Conservation (phyloP, 1,140 invertebrate species). For the Anoplophora glabripennis region DNA sequence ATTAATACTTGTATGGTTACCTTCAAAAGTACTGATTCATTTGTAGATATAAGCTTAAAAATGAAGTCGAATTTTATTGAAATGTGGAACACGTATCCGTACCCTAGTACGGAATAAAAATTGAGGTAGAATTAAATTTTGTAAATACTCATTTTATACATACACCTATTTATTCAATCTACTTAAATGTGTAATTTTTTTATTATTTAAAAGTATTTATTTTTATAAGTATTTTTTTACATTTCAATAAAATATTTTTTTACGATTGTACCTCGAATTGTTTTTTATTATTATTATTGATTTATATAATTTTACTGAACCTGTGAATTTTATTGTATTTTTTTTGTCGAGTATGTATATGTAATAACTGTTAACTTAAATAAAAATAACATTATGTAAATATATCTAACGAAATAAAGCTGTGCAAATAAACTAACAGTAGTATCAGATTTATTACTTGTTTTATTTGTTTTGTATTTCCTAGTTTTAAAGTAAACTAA, state of each 20-base stretch:
- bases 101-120: no score
- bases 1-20: slow-evolving; percentile 9
- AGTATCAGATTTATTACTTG: no score
- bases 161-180: no score
- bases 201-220: slow-evolving; percentile 13
- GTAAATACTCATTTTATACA: no score
- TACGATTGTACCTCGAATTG: slow-evolving; percentile 17
- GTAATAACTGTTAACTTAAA: slow-evolving; percentile 17
- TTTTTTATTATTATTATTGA: background rate
- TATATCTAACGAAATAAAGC: slow-evolving; percentile 22
- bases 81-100: slow-evolving; percentile 12
- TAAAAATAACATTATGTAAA: slow-evolving; percentile 12
- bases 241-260: slow-evolving; percentile 22
- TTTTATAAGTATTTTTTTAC: slow-evolving; percentile 18
- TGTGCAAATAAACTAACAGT: slow-evolving; percentile 11
- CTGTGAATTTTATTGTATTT: slow-evolving; percentile 7
- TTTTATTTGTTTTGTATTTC: no score
- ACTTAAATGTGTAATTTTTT: background rate
- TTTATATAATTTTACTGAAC: slow-evolving; percentile 6
- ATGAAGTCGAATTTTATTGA: slow-evolving; percentile 17
- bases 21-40: slow-evolving; percentile 18
- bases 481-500: no score
- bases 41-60: slow-evolving; percentile 7
- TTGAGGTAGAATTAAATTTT: no score
- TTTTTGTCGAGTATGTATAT: slow-evolving; percentile 14